Percentiles rank a stretch among this genome's conserved stretches.
Evolutionary conservation across 2,113 vertebrate genomes (phyloP).

Genomic region (Baryphthengus martii): DNA sequence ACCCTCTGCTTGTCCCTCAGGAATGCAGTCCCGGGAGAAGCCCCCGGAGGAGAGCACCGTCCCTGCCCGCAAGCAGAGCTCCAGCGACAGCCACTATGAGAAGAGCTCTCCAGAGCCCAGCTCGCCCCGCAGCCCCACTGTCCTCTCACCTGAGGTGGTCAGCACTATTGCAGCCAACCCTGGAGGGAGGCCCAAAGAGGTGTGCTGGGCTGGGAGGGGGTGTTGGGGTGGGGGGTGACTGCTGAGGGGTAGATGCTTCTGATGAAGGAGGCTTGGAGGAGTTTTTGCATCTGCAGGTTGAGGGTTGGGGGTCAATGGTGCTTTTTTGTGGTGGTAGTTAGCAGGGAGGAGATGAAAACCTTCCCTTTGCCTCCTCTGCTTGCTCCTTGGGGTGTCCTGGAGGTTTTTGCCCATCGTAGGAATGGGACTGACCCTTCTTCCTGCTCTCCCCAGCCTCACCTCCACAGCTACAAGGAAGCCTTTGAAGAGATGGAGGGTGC

Average conservation of each 20-base stretch:
- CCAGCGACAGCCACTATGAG: slow-evolving; percentile 85
- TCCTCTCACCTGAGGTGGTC: slow-evolving; percentile 93
- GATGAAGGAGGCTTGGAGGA: background rate
- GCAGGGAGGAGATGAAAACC: background rate
- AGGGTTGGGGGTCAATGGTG: background rate
- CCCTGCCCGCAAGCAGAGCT: slow-evolving; percentile 71
- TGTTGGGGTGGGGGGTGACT: background rate
- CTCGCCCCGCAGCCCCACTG: slow-evolving; percentile 76
- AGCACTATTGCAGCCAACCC: slow-evolving; percentile 94
- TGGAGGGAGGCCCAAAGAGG: slow-evolving; percentile 97
- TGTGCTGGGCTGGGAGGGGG: slow-evolving; percentile 32
- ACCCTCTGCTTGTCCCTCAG: slow-evolving; percentile 67
- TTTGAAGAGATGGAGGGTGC: slow-evolving; percentile 91
- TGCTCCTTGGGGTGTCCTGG: background rate
- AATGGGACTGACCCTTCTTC: background rate
- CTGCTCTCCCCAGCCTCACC: slow-evolving; percentile 81
- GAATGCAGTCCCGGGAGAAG: slow-evolving; percentile 79
- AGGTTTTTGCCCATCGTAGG: background rate
- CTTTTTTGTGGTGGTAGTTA: background rate
- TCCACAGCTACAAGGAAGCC: slow-evolving; percentile 98
- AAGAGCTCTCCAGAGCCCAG: slow-evolving; percentile 71
- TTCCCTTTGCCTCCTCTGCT: background rate
- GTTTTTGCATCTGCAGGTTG: background rate
- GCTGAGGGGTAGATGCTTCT: background rate
- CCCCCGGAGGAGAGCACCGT: slow-evolving; percentile 71